Evolutionary conservation across 2,797 vertebrate genomes (phyloP), one percentile per base, ranked within the genome.

Genomic region (Alca torda): DNA sequence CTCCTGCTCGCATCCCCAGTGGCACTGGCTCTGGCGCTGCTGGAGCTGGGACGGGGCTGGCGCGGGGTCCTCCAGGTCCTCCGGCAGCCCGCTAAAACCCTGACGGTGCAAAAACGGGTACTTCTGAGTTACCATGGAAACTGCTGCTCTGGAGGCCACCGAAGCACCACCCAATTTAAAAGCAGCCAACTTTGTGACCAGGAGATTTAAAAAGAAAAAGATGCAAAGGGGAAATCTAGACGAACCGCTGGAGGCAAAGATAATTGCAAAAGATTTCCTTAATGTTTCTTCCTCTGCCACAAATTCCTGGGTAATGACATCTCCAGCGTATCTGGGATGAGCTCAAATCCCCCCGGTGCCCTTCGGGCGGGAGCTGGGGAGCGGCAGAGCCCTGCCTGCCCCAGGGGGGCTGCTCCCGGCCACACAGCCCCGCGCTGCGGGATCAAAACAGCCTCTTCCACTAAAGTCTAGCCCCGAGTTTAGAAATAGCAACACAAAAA

Each of bases 371-470:
- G 41, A 53, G 45, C 31, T 39, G 68, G 46, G 48, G 31, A 53
- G 37, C 3, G 1, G 53, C 57, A 57, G 31, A 61, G 46, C 45
- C 31, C 60, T 60, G 63, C 24, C 16, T 1, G 8, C 51, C 31
- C 4, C 0, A 3, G 10, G 31, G 63, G 56, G 37, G 35, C 46
- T 56, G 46, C 65, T 78, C 37, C n/a, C 0, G 4, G 33, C 53
- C 1, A 0, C 74, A 9, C 77, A 83, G 83, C 67, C 30, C 15
- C 3, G 0, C 1, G 2, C 63, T 4, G 26, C 3, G 1, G 54
- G 25, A 56, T 4, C 0, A 0, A 11, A 23, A 13, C n/a, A 8
- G 37, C 11, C 39, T 31, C 50, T 51, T 10, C 9, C 17, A 1
- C 33, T n/a, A 6, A 64, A 28, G 18, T 21, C 13, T 8, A 51